Conservation (phyloP, 2,797 vertebrate genomes). For the Trachops cirrhosus region DNA sequence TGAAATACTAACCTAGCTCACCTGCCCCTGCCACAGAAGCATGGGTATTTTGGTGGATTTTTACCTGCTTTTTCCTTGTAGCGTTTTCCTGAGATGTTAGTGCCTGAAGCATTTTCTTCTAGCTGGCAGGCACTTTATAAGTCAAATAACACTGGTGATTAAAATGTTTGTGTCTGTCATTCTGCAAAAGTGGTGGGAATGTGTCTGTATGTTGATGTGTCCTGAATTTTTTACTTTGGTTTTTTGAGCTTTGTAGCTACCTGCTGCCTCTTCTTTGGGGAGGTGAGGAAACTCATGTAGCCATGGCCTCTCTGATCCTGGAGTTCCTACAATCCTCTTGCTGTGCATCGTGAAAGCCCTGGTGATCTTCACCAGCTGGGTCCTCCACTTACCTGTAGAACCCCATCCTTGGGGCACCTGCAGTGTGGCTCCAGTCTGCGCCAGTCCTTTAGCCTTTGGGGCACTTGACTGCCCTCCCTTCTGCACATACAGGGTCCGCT, state of each 20-base stretch:
- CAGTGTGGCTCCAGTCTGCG: not conserved
- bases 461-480: no score
- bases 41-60: not conserved
- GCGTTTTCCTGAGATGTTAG: not conserved
- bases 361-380: not conserved
- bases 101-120: not conserved
- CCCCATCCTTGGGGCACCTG: not conserved
- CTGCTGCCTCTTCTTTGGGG: not conserved
- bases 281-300: not conserved
- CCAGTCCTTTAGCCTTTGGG: not conserved
- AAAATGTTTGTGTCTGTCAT: not conserved
- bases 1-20: not conserved
- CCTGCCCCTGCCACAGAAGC: not conserved
- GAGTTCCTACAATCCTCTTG: not conserved
- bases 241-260: not conserved
- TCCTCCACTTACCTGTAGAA: not conserved
- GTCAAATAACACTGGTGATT: not conserved
- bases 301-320: not conserved
- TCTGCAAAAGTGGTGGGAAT: not conserved
- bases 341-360: not conserved
- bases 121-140: not conserved
- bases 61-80: not conserved
- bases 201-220: fast-evolving
- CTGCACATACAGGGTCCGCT: not conserved
- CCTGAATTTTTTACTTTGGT: not conserved